Percentiles rank a stretch among this genome's conserved stretches.
Evolutionary conservation across 2,113 vertebrate species (phyloP).

Genomic region (Silurus glanis): DNA sequence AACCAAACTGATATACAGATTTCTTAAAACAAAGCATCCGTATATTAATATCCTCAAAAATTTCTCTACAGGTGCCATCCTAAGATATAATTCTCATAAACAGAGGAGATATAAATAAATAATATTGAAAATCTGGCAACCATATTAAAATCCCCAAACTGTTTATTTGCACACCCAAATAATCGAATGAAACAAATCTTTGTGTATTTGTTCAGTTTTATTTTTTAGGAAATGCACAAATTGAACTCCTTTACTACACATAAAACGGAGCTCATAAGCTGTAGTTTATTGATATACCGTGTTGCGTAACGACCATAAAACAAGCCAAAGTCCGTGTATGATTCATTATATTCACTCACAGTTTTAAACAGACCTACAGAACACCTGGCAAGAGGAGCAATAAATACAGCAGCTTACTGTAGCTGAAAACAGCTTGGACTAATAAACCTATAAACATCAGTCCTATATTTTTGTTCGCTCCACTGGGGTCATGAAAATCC

Average conservation of each 20-base stretch:
- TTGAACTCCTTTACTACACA: not conserved
- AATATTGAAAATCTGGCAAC: too few species aligned
- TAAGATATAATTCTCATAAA: not conserved
- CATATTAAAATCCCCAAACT: too few species aligned
- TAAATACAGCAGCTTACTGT: slow-evolving; percentile 27
- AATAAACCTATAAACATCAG: slow-evolving; percentile 7
- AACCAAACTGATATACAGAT: not conserved
- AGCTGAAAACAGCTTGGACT: slow-evolving; percentile 5
- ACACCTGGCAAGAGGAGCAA: slow-evolving; percentile 28
- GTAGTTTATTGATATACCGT: slow-evolving; percentile 26
- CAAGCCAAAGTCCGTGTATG: not conserved
- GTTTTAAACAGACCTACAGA: not conserved
- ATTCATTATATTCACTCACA: slow-evolving; percentile 4
- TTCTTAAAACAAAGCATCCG: not conserved
- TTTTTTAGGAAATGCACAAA: not conserved
- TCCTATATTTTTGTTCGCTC: not conserved
- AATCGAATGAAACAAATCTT: too few species aligned
- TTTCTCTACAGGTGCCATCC: not conserved
- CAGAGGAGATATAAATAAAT: not conserved
- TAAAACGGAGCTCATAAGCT: slow-evolving; percentile 1
- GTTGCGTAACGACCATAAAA: slow-evolving; percentile 18
- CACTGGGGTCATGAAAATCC: slow-evolving; percentile 18
- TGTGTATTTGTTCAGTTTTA: too few species aligned
- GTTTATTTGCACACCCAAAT: too few species aligned
- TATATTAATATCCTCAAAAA: not conserved